Base-by-base conservation (phyloP, 1,140 invertebrate species). In the Aphidius ervi region DNA sequence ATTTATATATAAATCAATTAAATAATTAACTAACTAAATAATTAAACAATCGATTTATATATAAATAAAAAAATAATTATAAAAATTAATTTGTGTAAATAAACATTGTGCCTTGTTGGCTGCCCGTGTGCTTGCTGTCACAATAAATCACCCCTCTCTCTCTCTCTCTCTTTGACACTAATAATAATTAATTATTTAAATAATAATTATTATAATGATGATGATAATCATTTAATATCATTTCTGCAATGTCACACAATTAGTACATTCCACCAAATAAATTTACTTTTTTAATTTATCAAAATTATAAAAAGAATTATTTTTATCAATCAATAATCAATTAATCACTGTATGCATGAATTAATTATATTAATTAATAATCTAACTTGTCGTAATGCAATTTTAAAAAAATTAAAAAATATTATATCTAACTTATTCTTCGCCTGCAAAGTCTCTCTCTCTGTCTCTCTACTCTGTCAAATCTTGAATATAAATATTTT, bases 91-190 rank as follows among this genome's bases (percentile, higher is more conserved):
- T 49, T 58, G 20, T 49, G 10, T 59, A 16, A 16, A 16, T 57
- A 40, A n/a, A 37, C 47, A 40, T 43, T 58, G 56, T 58, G 56
- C 61, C 56, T 54, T 62, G 49, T 58, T 58, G 56, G 56, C 61
- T 58, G 56, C 56, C 48, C 61, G 50, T 54, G 61, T 42, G 56
- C 56, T 58, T 62, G 61, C 52, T 54, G 39, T 54, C 61, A 58
- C 56, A 62, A 58, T 31, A 45, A 61, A 31, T 31, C 23, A 31
- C 2, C 4, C 23, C 23, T 31, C 23, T 31, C 23, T 31, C 1
- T 31, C 23, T 31, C 23, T 31, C 23, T 31, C 23, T 31, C 58
- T 37, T 16, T 23, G 45, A 57, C 58, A 52, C 40, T 53, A 48
- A 31, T 31, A 3, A 31, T 31, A 31, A 31, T 31, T 20, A 52